A percentile compares a stretch with the other conserved stretches of the same genome.
Evolutionary conservation across 2,113 vertebrate genomes (phyloP).

Genomic region (Porphyrio hochstetteri): DNA sequence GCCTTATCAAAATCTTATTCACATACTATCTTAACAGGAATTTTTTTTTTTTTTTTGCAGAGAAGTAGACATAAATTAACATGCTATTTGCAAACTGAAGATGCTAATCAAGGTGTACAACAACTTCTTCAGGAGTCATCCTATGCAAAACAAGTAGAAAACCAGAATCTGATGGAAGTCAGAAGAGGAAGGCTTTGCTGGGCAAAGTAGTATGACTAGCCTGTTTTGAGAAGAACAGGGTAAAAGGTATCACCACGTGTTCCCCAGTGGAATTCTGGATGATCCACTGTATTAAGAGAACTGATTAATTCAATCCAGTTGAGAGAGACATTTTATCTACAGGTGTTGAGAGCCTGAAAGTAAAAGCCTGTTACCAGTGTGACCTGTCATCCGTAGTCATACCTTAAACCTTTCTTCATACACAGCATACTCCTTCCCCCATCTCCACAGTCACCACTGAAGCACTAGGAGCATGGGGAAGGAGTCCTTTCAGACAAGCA

Average conservation of each 20-base stretch:
- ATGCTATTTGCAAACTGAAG: not conserved
- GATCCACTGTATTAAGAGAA: not conserved
- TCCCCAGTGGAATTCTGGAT: not conserved
- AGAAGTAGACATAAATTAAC: not conserved
- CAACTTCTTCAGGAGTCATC: not conserved
- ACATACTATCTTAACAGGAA: not conserved
- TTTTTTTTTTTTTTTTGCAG: not conserved
- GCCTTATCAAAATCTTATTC: not conserved
- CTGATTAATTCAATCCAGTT: not conserved
- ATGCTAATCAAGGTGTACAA: not conserved
- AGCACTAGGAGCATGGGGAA: not conserved
- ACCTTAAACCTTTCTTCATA: not conserved
- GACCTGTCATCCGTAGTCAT: not conserved
- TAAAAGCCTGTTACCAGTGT: not conserved
- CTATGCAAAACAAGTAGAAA: not conserved
- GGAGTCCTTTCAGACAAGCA: not conserved
- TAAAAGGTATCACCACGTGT: not conserved
- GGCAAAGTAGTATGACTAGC: not conserved
- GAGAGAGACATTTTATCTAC: not conserved
- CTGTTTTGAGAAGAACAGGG: not conserved
- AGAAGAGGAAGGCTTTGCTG: not conserved
- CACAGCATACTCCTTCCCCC: not conserved
- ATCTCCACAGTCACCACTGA: not conserved
- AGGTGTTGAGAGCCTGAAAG: not conserved
- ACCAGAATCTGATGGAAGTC: not conserved